A percentile compares a stretch with the other conserved stretches of the same genome.
These are phyloP conservation scores for Trididemnum miniatum DNA, from an alignment of 23 tunicate genomes.

Conservation along the genomic window DNA sequence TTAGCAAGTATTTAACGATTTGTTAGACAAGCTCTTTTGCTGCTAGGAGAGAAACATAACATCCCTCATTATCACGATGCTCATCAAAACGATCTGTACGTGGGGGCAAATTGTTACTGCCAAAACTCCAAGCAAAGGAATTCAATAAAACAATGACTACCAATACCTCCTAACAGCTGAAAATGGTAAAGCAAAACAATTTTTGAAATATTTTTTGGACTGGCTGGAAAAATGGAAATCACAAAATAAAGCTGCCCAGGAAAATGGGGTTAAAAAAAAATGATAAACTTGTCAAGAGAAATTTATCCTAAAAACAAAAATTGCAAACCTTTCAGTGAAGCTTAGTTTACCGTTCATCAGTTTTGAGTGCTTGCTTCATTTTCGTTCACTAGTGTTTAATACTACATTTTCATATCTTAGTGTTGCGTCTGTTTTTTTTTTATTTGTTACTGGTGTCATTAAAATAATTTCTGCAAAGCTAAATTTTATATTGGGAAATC, in stretches of 20 bases:
- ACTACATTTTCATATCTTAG: no score
- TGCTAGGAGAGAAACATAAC: neutral
- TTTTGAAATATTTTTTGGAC: neutral
- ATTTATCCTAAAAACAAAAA: no score
- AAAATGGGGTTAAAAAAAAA: neutral
- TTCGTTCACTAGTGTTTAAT: no score
- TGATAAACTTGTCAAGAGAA: no score
- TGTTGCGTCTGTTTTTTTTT: no score
- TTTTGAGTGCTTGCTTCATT: no score
- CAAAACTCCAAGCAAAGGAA: neutral
- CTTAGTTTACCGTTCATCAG: no score
- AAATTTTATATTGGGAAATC: no score
- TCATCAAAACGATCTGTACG: neutral
- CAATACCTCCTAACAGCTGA: neutral
- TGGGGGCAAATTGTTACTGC: neutral
- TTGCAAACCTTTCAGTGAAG: no score
- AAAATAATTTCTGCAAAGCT: no score
- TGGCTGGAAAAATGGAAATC: conserved; percentile 1
- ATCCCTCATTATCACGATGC: neutral
- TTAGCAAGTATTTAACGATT: neutral
- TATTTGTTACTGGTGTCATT: no score
- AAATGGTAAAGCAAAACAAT: neutral
- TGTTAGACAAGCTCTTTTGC: neutral
- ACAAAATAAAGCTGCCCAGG: no score
- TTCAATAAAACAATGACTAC: neutral